phyloP scores from a whole-genome alignment of 2,113 vertebrate species.

The Heterotilapia buettikoferi region DNA sequence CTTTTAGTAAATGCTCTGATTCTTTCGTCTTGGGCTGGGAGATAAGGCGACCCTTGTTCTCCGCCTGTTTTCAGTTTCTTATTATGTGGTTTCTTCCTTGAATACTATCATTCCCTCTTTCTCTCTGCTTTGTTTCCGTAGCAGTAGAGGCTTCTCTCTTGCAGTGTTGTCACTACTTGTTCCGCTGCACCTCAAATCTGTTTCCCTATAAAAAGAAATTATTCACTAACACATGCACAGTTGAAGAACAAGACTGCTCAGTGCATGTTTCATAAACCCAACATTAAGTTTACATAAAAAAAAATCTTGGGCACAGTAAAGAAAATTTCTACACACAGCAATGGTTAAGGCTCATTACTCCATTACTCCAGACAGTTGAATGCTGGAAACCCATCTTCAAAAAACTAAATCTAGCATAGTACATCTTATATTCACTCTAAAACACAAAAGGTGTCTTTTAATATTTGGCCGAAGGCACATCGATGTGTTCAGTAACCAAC shows the following conservation, averaged over 20 bases:
- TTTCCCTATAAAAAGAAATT: not conserved
- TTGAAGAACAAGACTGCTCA: not conserved
- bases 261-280: not conserved
- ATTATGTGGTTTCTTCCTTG: not conserved
- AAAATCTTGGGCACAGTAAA: not conserved
- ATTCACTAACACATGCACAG: not conserved
- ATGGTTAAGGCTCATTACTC: not conserved
- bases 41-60: not conserved
- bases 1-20: not conserved
- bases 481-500: not conserved
- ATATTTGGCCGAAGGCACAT: not conserved
- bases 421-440: not conserved
- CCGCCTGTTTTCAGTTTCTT: not conserved
- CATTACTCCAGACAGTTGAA: not conserved
- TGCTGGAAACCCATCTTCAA: not conserved
- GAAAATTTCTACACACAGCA: not conserved
- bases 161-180: not conserved
- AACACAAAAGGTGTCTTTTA: not conserved
- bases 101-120: not conserved
- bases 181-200: not conserved
- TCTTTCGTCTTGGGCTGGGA: not conserved
- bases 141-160: not conserved
- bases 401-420: not conserved
- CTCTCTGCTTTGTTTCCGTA: not conserved
- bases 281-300: not conserved